A percentile compares a stretch with the other conserved stretches of the same genome.
Conservation (phyloP, 2,113 vertebrate species). For the Formicarius rufipectus region DNA sequence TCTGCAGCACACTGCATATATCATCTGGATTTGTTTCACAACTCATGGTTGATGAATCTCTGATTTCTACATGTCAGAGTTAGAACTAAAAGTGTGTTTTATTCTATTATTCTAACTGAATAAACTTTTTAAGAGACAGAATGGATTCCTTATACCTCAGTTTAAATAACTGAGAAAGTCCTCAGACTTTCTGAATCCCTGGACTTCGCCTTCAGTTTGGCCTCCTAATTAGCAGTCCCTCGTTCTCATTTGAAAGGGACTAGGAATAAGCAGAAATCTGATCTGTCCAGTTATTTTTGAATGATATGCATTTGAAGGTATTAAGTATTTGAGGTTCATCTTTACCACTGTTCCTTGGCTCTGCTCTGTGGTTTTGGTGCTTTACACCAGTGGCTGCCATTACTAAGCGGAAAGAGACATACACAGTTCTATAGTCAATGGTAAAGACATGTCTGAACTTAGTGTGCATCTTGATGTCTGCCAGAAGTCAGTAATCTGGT, state of each 20-base stretch:
- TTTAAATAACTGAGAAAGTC: neutral
- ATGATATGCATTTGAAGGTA: neutral
- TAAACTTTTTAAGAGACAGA: neutral
- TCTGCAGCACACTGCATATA: neutral
- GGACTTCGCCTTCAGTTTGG: neutral
- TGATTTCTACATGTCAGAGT: neutral
- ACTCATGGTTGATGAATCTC: neutral
- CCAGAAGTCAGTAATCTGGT: neutral
- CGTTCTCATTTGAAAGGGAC: neutral
- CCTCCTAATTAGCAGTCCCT: neutral
- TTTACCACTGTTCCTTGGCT: neutral
- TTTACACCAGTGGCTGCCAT: neutral
- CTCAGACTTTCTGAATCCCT: neutral
- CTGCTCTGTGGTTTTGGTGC: neutral
- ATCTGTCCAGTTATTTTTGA: neutral
- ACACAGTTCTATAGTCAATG: rapidly evolving
- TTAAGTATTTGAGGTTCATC: neutral
- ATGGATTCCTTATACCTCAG: neutral
- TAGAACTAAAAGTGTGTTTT: neutral
- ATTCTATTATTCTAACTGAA: neutral
- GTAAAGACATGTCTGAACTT: neutral
- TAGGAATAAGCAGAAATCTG: neutral
- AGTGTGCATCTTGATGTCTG: neutral
- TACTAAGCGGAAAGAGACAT: neutral
- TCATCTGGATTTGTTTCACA: neutral